These are phyloP conservation scores for Drosophila dives DNA, from an alignment of 2,888 invertebrate genomes.

Conservation along the genomic window DNA sequence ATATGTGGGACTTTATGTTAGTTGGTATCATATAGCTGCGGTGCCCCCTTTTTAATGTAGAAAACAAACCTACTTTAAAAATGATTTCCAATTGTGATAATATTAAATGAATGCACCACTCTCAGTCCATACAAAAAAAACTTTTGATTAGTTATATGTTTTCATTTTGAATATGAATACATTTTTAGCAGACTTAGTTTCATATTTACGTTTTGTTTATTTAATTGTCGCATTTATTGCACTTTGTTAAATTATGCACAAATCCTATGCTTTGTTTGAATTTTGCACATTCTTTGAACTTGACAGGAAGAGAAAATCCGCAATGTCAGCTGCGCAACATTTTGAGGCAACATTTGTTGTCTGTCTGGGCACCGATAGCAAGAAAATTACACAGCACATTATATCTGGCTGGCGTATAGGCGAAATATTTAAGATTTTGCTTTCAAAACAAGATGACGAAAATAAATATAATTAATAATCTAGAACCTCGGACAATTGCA, in stretches of 20 bases:
- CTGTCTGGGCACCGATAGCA: not conserved
- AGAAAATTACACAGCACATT: slow-evolving; percentile 34
- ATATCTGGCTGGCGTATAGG: slow-evolving; percentile 13
- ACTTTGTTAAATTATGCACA: slow-evolving; percentile 13
- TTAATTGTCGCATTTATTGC: not conserved
- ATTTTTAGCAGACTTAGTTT: not conserved
- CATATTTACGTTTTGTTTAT: not conserved
- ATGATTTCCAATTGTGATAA: not conserved
- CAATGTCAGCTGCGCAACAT: slow-evolving; percentile 7
- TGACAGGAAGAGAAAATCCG: slow-evolving; percentile 10
- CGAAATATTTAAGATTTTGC: slow-evolving; percentile 22
- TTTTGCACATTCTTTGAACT: slow-evolving; percentile 16
- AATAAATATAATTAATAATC: slow-evolving; percentile 53
- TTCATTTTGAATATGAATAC: not conserved
- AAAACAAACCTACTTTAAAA: not conserved
- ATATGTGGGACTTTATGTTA: not conserved
- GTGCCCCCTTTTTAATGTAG: not conserved
- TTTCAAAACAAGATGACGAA: slow-evolving; percentile 17
- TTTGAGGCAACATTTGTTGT: slow-evolving; percentile 9
- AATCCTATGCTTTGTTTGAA: slow-evolving; percentile 10
- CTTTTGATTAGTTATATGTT: not conserved
- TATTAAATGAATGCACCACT: not conserved
- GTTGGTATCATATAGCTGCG: not conserved
- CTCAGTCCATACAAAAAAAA: not conserved
- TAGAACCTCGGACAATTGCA: slow-evolving; percentile 48